Base-by-base conservation (phyloP, 1,140 invertebrate genomes). In the Drosophila varians region DNA sequence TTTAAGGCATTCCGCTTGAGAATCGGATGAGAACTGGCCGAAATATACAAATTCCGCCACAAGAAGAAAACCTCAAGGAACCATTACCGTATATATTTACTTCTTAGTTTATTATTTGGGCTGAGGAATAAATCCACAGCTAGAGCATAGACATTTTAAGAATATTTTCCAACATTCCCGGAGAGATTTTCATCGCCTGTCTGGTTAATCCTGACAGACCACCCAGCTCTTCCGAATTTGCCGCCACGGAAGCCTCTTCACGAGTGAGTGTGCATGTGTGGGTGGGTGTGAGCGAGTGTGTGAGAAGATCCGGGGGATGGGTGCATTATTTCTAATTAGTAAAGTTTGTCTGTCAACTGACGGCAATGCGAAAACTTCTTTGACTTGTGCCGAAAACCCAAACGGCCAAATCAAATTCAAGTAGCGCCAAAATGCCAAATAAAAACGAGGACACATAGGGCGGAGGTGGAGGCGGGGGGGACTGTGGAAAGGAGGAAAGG, bases 251-350 rank as follows among this genome's bases (percentile, higher is more conserved):
- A 57, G 25, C 57, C 61, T 16, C 25, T 28, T 23, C 46, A 42
- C 43, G 36, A 21, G 42, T 56, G 54, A 55, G 55, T 61, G 62
- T 72, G 45, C 28, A 19, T 38, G 7, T 25, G 34, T 49, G 26
- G 43, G 68, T 26, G 62, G 25, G 21, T 38, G 31, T 5, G 34
- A 57, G 43, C 72, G 46, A 23, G 45, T 16, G 19, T 34, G 55
- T 58, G 43, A 57, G 57, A 9, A 9, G 26, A 28, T 6, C 6
- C 9, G 25, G 2, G 80, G 61, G 66, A 69, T 61, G 75, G 48
- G 53, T 69, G 80, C 80, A 86, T 86, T 87, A 87, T 87, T 86
- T 86, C 82, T 86, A 86, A 86, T 86, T 86, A 86, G 82, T 78
- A 86, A 86, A 86, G 80, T 86, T 86, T 84, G 53, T 60, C 66